These are phyloP conservation scores for Tanaodytes sp. DNA, from an alignment of 2,888 invertebrate species.

Conservation along the genomic window DNA sequence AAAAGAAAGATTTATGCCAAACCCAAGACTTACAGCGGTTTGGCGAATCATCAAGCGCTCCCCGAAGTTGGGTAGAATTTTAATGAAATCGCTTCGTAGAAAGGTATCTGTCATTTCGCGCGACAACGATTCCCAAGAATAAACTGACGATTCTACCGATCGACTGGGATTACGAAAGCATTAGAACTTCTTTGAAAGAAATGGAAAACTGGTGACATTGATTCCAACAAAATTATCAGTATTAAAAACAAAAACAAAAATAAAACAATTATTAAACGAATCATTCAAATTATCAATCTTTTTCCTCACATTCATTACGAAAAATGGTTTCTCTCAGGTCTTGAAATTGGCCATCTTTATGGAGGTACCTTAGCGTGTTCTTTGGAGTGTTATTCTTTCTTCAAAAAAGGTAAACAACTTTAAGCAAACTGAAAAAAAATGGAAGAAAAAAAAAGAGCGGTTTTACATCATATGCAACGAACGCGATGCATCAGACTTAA, in stretches of 20 bases:
- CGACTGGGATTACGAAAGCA: conserved; percentile 28
- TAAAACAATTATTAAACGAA: too few relatives aligned
- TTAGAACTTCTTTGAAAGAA: conserved; percentile 22
- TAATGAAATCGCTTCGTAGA: conserved; percentile 48
- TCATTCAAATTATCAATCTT: too few relatives aligned
- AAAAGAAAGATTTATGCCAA: conserved; percentile 31
- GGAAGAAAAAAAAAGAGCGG: background rate
- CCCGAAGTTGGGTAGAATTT: conserved; percentile 45
- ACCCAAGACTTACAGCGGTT: conserved; percentile 34
- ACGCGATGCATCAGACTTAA: conserved; percentile 60
- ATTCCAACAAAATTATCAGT: too few relatives aligned
- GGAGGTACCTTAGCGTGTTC: too few relatives aligned
- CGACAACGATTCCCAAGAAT: conserved; percentile 33
- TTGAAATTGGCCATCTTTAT: too few relatives aligned
- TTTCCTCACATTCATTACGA: too few relatives aligned
- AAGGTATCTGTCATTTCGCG: conserved; percentile 38
- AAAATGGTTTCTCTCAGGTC: too few relatives aligned
- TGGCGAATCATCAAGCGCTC: conserved; percentile 46
- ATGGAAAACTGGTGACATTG: background rate
- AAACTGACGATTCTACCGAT: conserved; percentile 34
- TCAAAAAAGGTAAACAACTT: too few relatives aligned
- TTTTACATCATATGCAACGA: conserved; percentile 19
- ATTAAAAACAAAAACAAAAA: too few relatives aligned
- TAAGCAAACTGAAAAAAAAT: background rate
- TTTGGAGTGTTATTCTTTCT: too few relatives aligned